Evolutionary conservation across 2,113 vertebrate genomes (phyloP), one percentile per base, ranked within the genome.

Genomic region (Erythrolamprus reginae): DNA sequence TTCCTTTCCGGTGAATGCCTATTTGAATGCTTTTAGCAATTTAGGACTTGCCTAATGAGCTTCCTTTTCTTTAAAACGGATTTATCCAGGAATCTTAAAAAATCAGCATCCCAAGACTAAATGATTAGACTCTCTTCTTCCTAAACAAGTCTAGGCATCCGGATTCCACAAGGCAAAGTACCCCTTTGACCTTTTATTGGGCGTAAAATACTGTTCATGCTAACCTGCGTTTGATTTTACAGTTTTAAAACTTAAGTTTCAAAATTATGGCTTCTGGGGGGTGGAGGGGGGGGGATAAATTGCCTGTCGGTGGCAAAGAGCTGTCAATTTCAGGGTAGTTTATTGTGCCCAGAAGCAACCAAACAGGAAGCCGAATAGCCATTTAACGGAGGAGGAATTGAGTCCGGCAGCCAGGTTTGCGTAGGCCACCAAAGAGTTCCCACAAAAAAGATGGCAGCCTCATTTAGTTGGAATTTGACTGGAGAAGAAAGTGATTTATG

Each of bases 401-500:
- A 1, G 9, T 91, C 90, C 85, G 90, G 91, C 92, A 92, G 91
- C 86, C 55, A 93, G 92, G 82, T 51, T 89, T 88, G 88, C 33
- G 28, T 28, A 28, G 88, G 91, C 93, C 92, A 84, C 50, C 87
- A 77, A 50, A 82, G 86, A 55, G 4, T 89, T 58, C 55, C 88
- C 90, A 6, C 45, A 7, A 1, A 33, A n/a, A 91, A 55, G 86
- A 91, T 51, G 23, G 48, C 45, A 86, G 0, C 4, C 24, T 96
- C 92, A 93, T 95, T 91, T 92, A 92, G 90, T 84, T 85, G 86
- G 89, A 87, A 47, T 82, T 93, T 93, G 93, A 91, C 90, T 93
- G 0, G 0, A 3, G 82, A 92, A 94, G 89, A 86, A 93, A 91
- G 90, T 82, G 91, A 93, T 93, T 88, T 84, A 93, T 89, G 28